Evolutionary conservation across 2,113 vertebrate species (phyloP), one percentile per base, ranked within the genome.

Genomic region (Lanius ludovicianus): DNA sequence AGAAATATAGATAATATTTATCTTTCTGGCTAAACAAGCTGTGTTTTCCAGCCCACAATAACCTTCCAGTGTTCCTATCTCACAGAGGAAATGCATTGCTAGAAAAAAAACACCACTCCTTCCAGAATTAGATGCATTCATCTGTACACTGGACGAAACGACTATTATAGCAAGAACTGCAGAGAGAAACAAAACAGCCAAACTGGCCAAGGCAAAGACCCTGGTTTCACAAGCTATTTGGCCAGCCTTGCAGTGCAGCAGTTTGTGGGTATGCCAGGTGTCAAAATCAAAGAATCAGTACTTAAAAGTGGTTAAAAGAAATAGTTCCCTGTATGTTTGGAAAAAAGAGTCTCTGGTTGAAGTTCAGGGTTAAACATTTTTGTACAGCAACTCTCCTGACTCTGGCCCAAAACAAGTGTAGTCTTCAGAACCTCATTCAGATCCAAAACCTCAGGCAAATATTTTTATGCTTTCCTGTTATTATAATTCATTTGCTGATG

Each of bases 1-100:
- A 96, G 95, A 95, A 95, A 91, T 88, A 93, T 16, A 93, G 95
- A 97, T 95, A 96, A 80, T 95, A 69, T 84, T 96, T 96, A 79
- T 97, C 95, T 96, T 95, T 95, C 71, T 96, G 79, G 68, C 59
- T 86, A 68, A 96, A 93, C 37, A 96, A 87, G 74, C 46, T 47
- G 35, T 70, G 33, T 24, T 67, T 93, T 88, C 71, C 82, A 95
- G 64, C 35, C 60, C 71, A 86, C 39, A 86, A 11, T 78, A 94
- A 56, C 63, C 83, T 95, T 86, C 25, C 79, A 88, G 22, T 75
- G 71, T 70, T 94, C 59, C 79, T 90, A 11, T 94, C 83, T 95
- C 20, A 13, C 24, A 46, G 59, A 24, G 95, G 75, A 96, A 96
- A 78, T 82, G 33, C 14, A 4, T 41, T 2, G 18, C 64, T 91